A percentile compares a stretch with the other conserved stretches of the same genome.
These are phyloP conservation scores for Macrotis lagotis DNA, from an alignment of 2,113 vertebrate genomes.

Conservation along the genomic window DNA sequence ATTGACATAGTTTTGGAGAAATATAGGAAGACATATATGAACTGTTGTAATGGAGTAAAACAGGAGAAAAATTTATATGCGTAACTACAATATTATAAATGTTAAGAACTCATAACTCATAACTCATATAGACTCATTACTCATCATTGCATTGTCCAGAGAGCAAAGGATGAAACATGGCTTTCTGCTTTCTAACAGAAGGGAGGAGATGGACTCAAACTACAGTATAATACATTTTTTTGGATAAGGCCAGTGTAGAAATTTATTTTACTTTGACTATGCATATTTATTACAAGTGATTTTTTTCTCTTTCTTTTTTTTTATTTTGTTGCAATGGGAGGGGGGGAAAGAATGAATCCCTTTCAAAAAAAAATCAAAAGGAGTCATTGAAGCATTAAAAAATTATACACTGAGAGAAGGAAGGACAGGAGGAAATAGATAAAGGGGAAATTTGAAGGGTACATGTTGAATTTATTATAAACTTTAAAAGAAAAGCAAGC, in stretches of 20 bases:
- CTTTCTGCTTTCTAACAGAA: neutral
- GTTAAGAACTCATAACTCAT: no score
- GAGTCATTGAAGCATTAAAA: neutral
- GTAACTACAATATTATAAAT: neutral
- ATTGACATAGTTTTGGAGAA: neutral
- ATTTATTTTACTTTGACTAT: neutral
- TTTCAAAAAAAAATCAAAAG: neutral
- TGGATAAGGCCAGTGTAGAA: neutral
- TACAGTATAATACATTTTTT: neutral
- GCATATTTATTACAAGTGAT: neutral
- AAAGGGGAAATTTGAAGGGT: neutral
- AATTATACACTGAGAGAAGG: neutral
- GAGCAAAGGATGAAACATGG: neutral
- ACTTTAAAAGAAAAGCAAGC: neutral
- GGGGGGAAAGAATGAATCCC: neutral
- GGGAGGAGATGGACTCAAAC: neutral
- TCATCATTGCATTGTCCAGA: neutral
- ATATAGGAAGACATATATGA: neutral
- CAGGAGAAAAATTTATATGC: neutral
- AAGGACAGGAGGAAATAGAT: neutral
- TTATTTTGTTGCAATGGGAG: neutral
- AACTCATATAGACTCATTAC: neutral
- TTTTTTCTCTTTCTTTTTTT: neutral
- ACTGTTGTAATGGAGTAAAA: neutral
- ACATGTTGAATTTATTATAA: neutral